Percentiles rank a stretch among this genome's conserved stretches.
These are phyloP conservation scores for Thymelicus sylvestris DNA, from an alignment of 2,888 invertebrate genomes.

Conservation along the genomic window DNA sequence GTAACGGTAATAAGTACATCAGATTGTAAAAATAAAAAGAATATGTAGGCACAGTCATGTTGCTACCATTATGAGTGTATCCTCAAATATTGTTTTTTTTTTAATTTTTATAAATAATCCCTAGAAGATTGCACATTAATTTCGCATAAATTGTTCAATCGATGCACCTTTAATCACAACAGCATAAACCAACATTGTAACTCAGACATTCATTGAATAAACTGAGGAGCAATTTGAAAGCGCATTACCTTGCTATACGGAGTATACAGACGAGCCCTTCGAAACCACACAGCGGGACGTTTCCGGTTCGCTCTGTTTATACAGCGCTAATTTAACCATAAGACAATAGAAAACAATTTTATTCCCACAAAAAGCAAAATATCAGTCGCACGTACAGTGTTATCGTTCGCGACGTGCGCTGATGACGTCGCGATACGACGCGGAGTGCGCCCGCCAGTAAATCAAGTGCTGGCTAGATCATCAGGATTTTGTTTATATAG, in stretches of 20 bases:
- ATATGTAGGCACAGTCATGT: too few species aligned
- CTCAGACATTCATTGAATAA: too few species aligned
- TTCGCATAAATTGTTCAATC: too few species aligned
- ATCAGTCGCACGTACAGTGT: slow-evolving; percentile 51
- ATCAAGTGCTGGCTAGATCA: slow-evolving; percentile 42
- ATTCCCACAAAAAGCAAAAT: slow-evolving; percentile 49
- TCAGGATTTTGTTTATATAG: slow-evolving; percentile 45
- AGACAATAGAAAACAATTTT: slow-evolving; percentile 42
- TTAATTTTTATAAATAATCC: too few species aligned
- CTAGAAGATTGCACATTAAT: too few species aligned
- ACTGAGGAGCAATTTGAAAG: background rate
- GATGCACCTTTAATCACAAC: too few species aligned
- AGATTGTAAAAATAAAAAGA: too few species aligned
- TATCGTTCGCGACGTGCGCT: slow-evolving; percentile 47
- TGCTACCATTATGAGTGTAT: too few species aligned
- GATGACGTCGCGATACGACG: slow-evolving; percentile 49
- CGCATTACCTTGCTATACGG: background rate
- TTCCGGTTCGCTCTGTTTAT: slow-evolving; percentile 31
- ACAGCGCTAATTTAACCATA: slow-evolving; percentile 43
- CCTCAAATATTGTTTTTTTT: too few species aligned
- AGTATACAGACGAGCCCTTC: slow-evolving; percentile 10
- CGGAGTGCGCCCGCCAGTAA: slow-evolving; percentile 42
- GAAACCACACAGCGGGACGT: slow-evolving; percentile 36
- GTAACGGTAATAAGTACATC: too few species aligned
- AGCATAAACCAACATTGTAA: too few species aligned